Evolutionary conservation across 2,888 invertebrate species (phyloP).

Genomic region (Drosophila aldrichi): DNA sequence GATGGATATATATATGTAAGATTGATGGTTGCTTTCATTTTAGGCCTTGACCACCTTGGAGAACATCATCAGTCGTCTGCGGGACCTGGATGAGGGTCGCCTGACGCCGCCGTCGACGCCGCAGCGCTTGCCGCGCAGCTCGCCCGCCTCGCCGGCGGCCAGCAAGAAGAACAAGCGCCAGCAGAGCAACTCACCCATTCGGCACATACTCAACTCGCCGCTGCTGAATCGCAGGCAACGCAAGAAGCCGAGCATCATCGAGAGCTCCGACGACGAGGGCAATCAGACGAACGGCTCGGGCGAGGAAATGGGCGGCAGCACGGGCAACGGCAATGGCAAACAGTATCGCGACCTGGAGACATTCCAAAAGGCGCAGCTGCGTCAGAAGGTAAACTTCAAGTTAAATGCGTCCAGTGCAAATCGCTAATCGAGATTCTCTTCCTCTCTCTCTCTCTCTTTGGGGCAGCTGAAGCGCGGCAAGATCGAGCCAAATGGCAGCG

Average conservation of each 20-base stretch:
- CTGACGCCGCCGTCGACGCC: conserved; percentile 86
- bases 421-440: not conserved
- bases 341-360: conserved; percentile 95
- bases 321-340: conserved; percentile 87
- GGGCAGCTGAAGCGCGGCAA: conserved; percentile 90
- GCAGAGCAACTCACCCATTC: conserved; percentile 92
- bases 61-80: conserved; percentile 87
- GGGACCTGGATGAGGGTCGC: conserved; percentile 86
- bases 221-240: conserved; percentile 91
- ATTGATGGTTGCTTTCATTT: too few species aligned
- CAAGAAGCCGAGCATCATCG: conserved; percentile 90
- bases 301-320: conserved; percentile 85
- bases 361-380: conserved; percentile 95
- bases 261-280: conserved; percentile 94
- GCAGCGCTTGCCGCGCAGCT: conserved; percentile 90
- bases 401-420: not conserved
- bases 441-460: not conserved
- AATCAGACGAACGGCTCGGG: conserved; percentile 86
- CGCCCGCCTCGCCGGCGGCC: conserved; percentile 91
- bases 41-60: conserved; percentile 87
- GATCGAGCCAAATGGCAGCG: conserved; percentile 87
- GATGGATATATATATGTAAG: too few species aligned
- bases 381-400: conserved; percentile 90
- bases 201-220: conserved; percentile 93
- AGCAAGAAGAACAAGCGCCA: conserved; percentile 91